Conservation (phyloP, 2,888 invertebrate genomes). For the Leptinotarsa juncta region DNA sequence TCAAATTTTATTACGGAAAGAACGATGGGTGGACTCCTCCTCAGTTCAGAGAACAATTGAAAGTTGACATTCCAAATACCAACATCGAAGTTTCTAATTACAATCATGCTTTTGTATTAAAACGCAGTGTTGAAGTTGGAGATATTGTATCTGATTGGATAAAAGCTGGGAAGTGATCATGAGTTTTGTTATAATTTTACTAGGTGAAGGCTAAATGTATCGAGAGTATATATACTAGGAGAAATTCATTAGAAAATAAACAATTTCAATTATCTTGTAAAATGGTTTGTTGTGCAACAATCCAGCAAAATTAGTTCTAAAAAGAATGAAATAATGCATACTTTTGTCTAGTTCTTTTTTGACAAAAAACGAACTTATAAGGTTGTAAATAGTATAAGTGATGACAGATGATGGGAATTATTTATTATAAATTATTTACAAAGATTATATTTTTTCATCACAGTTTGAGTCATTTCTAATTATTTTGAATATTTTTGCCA, state of each 20-base stretch:
- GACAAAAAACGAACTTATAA: too few relatives aligned
- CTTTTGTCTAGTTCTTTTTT: too few relatives aligned
- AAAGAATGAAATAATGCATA: too few relatives aligned
- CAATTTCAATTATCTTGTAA: too few relatives aligned
- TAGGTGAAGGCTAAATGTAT: neutral
- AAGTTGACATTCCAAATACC: conserved; percentile 70
- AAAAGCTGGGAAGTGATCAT: conserved; percentile 31
- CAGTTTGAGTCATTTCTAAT: too few relatives aligned
- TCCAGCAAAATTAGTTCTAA: too few relatives aligned
- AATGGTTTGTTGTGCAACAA: too few relatives aligned
- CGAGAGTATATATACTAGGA: neutral
- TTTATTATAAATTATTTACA: too few relatives aligned
- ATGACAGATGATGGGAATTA: too few relatives aligned
- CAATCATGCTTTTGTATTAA: conserved; percentile 86
- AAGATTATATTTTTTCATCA: too few relatives aligned
- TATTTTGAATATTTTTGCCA: too few relatives aligned
- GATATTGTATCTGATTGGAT: conserved; percentile 59
- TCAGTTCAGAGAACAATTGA: conserved; percentile 76
- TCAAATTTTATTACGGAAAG: conserved; percentile 84
- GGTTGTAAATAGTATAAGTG: too few relatives aligned
- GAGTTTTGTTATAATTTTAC: conserved; percentile 11
- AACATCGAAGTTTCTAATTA: conserved; percentile 71
- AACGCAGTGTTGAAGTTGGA: conserved; percentile 71
- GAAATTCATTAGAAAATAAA: neutral
- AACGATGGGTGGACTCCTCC: conserved; percentile 88